A percentile compares a stretch with the other conserved stretches of the same genome.
These are phyloP conservation scores for Xenentodon cancila DNA, from an alignment of 2,797 vertebrate species.

Conservation along the genomic window DNA sequence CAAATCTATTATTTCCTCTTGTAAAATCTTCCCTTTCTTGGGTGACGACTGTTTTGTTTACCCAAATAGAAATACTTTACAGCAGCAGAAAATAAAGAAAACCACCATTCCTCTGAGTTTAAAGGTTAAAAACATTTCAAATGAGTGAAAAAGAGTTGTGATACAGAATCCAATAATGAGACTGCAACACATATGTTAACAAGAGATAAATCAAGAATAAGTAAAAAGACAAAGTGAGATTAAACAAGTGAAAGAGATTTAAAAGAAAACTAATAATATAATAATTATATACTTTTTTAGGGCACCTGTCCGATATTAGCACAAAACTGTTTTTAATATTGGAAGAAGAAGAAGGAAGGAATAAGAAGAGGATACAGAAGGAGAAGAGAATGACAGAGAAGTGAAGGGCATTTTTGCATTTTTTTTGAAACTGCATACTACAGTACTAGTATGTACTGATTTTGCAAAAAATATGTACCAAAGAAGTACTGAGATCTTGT, in stretches of 20 bases:
- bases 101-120: not conserved
- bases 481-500: too few species aligned
- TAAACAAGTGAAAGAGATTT: not conserved
- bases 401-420: too few species aligned
- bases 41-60: conserved; percentile 27
- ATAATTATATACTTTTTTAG: too few species aligned
- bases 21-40: conserved; percentile 21
- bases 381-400: too few species aligned
- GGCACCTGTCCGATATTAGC: too few species aligned
- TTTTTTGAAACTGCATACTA: too few species aligned
- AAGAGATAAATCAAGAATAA: not conserved
- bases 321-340: too few species aligned
- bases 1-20: conserved; percentile 25
- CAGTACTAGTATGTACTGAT: too few species aligned
- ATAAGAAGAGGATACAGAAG: too few species aligned
- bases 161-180: not conserved
- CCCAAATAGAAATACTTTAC: conserved; percentile 2
- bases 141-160: not conserved
- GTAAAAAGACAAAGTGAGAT: not conserved
- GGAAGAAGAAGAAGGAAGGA: too few species aligned
- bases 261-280: too few species aligned
- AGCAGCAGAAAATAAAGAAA: conserved; percentile 1
- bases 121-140: conserved; percentile 13
- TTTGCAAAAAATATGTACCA: too few species aligned
- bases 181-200: not conserved